A percentile compares a stretch with the other conserved stretches of the same genome.
These are phyloP conservation scores for Pseudobourletiella spinata DNA, from an alignment of 1,140 invertebrate species.

Conservation along the genomic window DNA sequence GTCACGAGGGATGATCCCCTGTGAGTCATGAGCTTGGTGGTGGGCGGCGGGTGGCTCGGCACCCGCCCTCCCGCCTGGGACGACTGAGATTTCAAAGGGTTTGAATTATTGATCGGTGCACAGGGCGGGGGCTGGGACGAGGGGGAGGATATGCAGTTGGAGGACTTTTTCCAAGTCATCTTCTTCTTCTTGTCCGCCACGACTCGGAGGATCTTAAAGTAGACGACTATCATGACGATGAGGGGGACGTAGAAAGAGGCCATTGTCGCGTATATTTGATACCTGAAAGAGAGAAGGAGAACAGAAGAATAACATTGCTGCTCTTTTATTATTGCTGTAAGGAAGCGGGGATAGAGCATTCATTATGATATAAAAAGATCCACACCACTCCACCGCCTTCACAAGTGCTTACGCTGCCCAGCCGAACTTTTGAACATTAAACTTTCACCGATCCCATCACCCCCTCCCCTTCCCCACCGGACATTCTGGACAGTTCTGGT, in stretches of 20 bases:
- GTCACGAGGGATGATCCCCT: background rate
- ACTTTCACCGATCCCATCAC: too few species aligned
- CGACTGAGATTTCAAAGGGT: background rate
- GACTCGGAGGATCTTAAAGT: conserved; percentile 82
- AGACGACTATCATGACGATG: conserved; percentile 78
- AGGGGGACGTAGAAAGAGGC: conserved; percentile 84
- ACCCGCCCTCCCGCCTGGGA: background rate
- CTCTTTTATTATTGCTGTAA: too few species aligned
- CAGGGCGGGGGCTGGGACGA: conserved; percentile 1
- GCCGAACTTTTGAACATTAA: too few species aligned
- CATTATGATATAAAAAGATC: background rate
- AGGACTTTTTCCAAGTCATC: conserved; percentile 37
- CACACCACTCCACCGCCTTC: background rate
- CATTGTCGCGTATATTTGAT: conserved; percentile 81
- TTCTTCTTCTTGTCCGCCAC: conserved; percentile 64
- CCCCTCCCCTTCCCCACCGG: too few species aligned
- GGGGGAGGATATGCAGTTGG: conserved; percentile 43
- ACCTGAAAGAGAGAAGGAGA: conserved; percentile 39
- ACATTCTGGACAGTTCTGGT: too few species aligned
- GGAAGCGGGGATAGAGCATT: too few species aligned
- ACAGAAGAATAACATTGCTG: background rate
- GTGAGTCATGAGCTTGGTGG: background rate
- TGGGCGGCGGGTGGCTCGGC: background rate
- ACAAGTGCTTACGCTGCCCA: too few species aligned
- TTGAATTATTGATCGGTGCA: background rate